Base-by-base conservation (phyloP, 2,888 invertebrate species). In the Gisinianus flammeolus region DNA sequence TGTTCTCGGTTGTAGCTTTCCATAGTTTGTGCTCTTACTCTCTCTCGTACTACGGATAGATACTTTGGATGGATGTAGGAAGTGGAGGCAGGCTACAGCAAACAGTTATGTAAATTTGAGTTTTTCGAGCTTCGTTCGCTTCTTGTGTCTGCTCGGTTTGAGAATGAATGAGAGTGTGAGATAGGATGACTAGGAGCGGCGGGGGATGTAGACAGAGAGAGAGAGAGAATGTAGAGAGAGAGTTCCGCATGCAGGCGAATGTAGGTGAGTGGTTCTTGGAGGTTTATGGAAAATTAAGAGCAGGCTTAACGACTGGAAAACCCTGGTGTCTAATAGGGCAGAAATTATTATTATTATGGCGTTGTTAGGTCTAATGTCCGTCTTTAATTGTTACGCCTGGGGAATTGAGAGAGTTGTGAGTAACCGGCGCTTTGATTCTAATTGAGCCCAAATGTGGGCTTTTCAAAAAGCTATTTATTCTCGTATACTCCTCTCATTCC, bases 321-420 rank as follows among this genome's bases (percentile, higher is more conserved):
- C 73, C 73, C 73, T 73, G 73, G 62, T 73, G 73, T 73, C 73
- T 73, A 73, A 73, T 73, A 73, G 73, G 73, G 73, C 73, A 73
- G 73, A 73, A 73, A 73, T 73, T 73, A 73, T 73, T 73, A 73
- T 73, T 73, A 73, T 73, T 73, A 73, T 73, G 58, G 72, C 62
- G 73, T 73, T 73, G 73, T 73, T 72, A 73, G 64, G 16, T 64
- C 73, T 73, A 64, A 73, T 73, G 73, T 31, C 33, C 73, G 62
- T 31, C 73, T 62, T 62, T 73, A 73, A 73, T 73, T 73, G 73
- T 73, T 62, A 73, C 56, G 30, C 54, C 73, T 62, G n/a, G 73
- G 73, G 73, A 73, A 73, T 56, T 71, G 54, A 56, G 56, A 30
- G 30, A 70, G 31, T 31, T 52, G 24, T 70, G 72, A 72, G 62